Conservation (phyloP, 2,113 vertebrate species). For the Ailuropoda melanoleuca region DNA sequence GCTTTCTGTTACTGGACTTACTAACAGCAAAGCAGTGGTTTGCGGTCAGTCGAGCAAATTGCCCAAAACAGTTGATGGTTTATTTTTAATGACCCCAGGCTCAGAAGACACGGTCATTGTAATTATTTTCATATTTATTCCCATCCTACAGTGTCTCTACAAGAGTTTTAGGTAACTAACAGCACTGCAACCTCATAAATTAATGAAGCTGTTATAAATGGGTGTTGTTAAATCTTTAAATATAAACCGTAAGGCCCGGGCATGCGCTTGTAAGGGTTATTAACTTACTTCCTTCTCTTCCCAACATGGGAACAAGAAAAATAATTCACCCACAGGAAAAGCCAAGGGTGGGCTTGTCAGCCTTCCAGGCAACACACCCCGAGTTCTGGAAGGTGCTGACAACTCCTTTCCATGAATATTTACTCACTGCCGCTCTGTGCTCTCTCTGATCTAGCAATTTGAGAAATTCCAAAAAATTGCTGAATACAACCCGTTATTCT, state of each 20-base stretch:
- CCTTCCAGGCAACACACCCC: background rate
- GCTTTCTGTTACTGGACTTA: background rate
- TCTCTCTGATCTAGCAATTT: background rate
- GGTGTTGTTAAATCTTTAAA: conserved; percentile 30
- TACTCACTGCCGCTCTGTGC: too few species aligned
- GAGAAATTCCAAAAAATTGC: background rate
- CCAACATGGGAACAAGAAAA: background rate
- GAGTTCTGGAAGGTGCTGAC: background rate
- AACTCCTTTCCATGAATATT: fast-evolving
- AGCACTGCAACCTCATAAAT: background rate
- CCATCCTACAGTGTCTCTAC: background rate
- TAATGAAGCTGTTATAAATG: background rate
- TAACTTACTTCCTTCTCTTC: conserved; percentile 27
- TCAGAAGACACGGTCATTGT: background rate
- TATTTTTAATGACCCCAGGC: background rate
- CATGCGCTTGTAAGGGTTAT: background rate
- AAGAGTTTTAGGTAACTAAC: background rate
- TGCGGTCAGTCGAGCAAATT: fast-evolving
- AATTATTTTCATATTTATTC: background rate
- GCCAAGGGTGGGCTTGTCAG: background rate
- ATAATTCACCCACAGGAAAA: background rate
- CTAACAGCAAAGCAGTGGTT: background rate
- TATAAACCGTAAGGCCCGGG: background rate
- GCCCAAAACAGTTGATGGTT: fast-evolving
- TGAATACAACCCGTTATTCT: background rate